These are phyloP conservation scores for Pogonomyrmex barbatus DNA, from an alignment of 1,140 invertebrate species.

Conservation along the genomic window DNA sequence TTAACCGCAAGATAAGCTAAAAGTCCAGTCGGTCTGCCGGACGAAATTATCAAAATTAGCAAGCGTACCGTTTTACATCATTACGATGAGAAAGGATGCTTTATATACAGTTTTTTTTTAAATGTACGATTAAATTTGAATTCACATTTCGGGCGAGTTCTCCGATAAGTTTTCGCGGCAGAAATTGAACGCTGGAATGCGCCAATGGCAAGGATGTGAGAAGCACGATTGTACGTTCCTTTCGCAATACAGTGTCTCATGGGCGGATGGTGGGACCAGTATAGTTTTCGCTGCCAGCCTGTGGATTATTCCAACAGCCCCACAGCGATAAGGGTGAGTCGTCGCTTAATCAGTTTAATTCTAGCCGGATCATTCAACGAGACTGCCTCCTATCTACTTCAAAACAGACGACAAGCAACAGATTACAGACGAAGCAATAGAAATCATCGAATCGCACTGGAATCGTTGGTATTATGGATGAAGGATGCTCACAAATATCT, in stretches of 20 bases:
- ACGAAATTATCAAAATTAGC: neutral
- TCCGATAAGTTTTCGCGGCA: neutral
- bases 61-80: neutral
- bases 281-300: slow-evolving; percentile 95
- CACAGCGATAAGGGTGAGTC: slow-evolving; percentile 92
- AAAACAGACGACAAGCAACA: slow-evolving; percentile 59
- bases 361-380: slow-evolving; percentile 67
- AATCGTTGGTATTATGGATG: neutral
- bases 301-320: slow-evolving; percentile 93
- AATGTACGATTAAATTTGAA: neutral
- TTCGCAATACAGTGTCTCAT: slow-evolving; percentile 88
- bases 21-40: too few species aligned
- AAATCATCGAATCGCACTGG: slow-evolving; percentile 5
- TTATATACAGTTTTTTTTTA: neutral
- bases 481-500: neutral
- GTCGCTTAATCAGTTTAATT: neutral
- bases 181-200: neutral
- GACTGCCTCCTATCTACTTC: slow-evolving; percentile 35
- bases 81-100: too few species aligned
- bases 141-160: neutral
- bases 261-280: slow-evolving; percentile 91
- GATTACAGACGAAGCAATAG: slow-evolving; percentile 1
- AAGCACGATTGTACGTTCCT: slow-evolving; percentile 61
- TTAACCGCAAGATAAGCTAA: neutral
- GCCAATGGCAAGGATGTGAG: neutral